Conservation (phyloP, 2,113 vertebrate species). For the Peucedramus taeniatus region DNA sequence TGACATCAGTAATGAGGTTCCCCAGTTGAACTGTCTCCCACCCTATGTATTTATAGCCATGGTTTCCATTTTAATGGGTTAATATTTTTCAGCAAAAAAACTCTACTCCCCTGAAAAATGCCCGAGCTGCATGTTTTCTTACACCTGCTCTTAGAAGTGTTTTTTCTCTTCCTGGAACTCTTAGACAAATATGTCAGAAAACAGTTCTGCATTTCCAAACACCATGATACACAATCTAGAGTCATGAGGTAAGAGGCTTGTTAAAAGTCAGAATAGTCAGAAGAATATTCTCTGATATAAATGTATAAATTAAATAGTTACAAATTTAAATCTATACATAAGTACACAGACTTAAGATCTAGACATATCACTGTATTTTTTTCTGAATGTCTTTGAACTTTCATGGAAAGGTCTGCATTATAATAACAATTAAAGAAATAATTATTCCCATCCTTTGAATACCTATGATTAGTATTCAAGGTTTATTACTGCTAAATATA, state of each 20-base stretch:
- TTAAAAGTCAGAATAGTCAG: neutral
- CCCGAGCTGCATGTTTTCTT: neutral
- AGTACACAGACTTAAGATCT: neutral
- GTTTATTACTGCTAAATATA: neutral
- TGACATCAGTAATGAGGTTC: constrained; percentile 5
- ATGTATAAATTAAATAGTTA: neutral
- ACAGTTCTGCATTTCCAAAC: neutral
- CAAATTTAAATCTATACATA: neutral
- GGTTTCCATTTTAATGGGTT: neutral
- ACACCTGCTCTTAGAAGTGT: neutral
- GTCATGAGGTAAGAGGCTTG: neutral
- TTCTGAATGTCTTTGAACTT: neutral
- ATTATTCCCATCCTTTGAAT: neutral
- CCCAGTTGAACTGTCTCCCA: neutral
- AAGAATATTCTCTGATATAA: neutral
- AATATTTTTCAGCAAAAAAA: neutral
- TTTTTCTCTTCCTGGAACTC: neutral
- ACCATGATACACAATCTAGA: neutral
- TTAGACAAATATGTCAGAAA: neutral
- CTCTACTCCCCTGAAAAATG: neutral
- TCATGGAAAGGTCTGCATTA: neutral
- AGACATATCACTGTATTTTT: neutral
- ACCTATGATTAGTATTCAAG: neutral
- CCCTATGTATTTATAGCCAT: neutral
- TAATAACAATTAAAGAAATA: neutral